A percentile compares a stretch with the other conserved stretches of the same genome.
Evolutionary conservation across 2,888 invertebrate species (phyloP).

Genomic region (Caenorhabditis imperialis): DNA sequence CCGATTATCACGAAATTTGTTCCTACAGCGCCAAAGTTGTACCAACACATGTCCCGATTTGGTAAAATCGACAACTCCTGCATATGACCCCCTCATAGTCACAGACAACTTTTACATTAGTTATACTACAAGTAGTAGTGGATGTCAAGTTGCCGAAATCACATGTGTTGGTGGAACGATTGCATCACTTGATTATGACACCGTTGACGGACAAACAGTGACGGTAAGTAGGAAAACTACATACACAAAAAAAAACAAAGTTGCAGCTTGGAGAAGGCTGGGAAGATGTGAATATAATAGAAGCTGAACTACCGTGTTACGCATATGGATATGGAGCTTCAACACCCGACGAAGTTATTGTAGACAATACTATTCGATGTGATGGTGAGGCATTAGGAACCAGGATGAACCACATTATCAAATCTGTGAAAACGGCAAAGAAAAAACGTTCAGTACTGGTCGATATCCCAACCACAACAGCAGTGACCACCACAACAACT

Average conservation of each 20-base stretch:
- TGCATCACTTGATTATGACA: neutral
- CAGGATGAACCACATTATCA: neutral
- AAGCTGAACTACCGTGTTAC: slow-evolving; percentile 1
- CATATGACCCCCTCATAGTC: neutral
- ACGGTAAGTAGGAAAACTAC: neutral
- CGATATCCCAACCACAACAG: slow-evolving; percentile 2
- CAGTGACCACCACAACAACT: neutral
- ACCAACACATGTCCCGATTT: neutral
- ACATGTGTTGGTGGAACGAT: slow-evolving; percentile 3
- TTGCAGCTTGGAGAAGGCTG: neutral
- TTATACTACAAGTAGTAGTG: neutral
- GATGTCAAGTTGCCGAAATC: neutral
- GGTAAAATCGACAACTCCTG: neutral
- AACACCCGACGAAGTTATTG: neutral
- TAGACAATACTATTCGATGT: slow-evolving; percentile 9
- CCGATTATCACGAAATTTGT: neutral
- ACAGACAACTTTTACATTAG: slow-evolving; percentile 10
- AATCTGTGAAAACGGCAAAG: neutral
- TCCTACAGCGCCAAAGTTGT: slow-evolving; percentile 1
- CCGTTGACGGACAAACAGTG: neutral
- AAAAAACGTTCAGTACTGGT: slow-evolving; percentile 4
- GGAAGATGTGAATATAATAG: neutral
- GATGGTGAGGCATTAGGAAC: neutral
- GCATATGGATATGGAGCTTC: slow-evolving; percentile 5
- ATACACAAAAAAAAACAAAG: neutral